A percentile compares a stretch with the other conserved stretches of the same genome.
phyloP scores from a whole-genome alignment of 2,797 vertebrate species.

The Alosa sapidissima region DNA sequence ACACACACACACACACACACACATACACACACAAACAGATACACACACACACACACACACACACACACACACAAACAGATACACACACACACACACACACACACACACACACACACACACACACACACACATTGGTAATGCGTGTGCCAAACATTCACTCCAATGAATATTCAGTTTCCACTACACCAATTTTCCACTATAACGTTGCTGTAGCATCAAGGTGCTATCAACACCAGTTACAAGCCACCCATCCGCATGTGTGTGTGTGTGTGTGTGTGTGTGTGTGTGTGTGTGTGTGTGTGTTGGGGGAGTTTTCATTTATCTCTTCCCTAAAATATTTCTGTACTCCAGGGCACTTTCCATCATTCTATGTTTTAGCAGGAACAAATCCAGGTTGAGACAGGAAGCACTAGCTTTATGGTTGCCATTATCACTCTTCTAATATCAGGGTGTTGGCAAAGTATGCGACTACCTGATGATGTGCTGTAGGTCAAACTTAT shows the following conservation, averaged over 20 bases:
- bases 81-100: too few species aligned
- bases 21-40: too few species aligned
- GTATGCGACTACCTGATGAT: background rate
- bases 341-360: background rate
- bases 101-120: background rate
- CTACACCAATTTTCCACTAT: background rate
- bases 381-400: background rate
- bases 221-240: background rate
- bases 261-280: constrained; percentile 29
- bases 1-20: too few species aligned
- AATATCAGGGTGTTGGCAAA: background rate
- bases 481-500: background rate
- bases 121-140: background rate
- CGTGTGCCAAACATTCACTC: background rate
- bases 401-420: background rate
- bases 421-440: background rate
- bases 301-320: background rate
- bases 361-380: background rate
- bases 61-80: too few species aligned
- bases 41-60: too few species aligned
- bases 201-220: background rate
- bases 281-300: constrained; percentile 17
- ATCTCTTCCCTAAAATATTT: background rate
- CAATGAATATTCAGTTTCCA: background rate
- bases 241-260: background rate